phyloP scores from a whole-genome alignment of 2,888 invertebrate species.

The Dexiosoma caninum region DNA sequence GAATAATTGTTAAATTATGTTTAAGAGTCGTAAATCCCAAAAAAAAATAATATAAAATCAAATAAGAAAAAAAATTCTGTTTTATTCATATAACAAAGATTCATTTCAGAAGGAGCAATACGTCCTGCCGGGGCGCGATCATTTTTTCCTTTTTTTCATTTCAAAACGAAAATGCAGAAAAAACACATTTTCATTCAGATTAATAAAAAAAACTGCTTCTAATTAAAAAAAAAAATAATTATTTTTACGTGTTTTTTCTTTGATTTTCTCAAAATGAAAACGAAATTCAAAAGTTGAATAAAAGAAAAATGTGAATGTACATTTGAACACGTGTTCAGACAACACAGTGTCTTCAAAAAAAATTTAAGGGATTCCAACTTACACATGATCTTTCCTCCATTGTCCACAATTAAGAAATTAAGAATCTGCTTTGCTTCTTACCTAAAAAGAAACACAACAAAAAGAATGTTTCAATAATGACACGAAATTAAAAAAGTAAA shows the following conservation, averaged over 20 bases:
- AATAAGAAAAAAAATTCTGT: not conserved
- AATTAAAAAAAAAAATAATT: slow-evolving; percentile 39
- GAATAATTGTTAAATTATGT: slow-evolving; percentile 56
- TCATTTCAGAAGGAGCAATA: not conserved
- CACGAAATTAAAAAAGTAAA: not conserved
- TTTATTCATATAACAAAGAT: not conserved
- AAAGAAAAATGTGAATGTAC: not conserved
- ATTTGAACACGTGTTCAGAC: slow-evolving; percentile 75
- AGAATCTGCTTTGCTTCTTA: not conserved
- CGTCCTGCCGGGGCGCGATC: not conserved
- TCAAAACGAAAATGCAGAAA: not conserved
- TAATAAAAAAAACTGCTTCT: slow-evolving; percentile 38
- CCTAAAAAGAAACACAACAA: slow-evolving; percentile 39
- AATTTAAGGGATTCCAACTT: slow-evolving; percentile 24
- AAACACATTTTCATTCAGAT: slow-evolving; percentile 51
- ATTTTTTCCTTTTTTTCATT: not conserved
- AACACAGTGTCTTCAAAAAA: slow-evolving; percentile 51
- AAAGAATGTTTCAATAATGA: slow-evolving; percentile 33
- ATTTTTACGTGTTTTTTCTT: not conserved
- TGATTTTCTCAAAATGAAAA: slow-evolving; percentile 1
- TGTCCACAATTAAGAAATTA: slow-evolving; percentile 2
- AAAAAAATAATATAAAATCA: slow-evolving; percentile 30
- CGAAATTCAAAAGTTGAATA: not conserved
- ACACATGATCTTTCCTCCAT: not conserved
- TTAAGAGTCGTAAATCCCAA: slow-evolving; percentile 16